A percentile compares a stretch with the other conserved stretches of the same genome.
Evolutionary conservation across 2,888 invertebrate genomes (phyloP).

Genomic region (Synanthedon formicaeformis): DNA sequence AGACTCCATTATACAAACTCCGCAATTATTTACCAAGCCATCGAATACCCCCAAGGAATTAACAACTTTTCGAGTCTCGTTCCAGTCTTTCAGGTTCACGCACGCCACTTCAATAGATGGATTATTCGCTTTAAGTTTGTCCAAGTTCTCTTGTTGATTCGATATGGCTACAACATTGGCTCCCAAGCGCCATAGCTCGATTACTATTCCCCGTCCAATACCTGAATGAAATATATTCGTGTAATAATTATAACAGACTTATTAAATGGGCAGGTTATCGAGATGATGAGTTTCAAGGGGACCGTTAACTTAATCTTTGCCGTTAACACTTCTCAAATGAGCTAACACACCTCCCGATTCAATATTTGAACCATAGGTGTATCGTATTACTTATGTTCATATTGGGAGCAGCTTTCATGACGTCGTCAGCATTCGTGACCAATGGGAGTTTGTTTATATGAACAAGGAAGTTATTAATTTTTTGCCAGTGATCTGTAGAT

Average conservation of each 20-base stretch:
- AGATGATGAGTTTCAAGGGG: background rate
- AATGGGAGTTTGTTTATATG: too few relatives aligned
- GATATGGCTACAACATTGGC: conserved; percentile 82
- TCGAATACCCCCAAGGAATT: conserved; percentile 75
- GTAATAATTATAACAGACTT: background rate
- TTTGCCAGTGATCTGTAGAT: too few relatives aligned
- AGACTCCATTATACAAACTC: conserved; percentile 74
- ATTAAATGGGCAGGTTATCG: background rate
- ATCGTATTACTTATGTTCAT: too few relatives aligned
- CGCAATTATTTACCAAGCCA: conserved; percentile 92
- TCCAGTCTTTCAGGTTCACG: conserved; percentile 83
- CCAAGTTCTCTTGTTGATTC: conserved; percentile 74
- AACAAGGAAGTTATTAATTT: too few relatives aligned
- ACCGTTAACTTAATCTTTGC: too few relatives aligned
- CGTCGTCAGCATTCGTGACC: too few relatives aligned
- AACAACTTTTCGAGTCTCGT: conserved; percentile 68
- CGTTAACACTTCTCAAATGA: background rate
- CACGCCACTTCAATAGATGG: conserved; percentile 72
- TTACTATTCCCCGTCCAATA: conserved; percentile 78
- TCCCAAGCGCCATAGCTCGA: conserved; percentile 74
- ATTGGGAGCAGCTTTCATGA: too few relatives aligned
- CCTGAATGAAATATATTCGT: conserved; percentile 41
- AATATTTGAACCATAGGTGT: too few relatives aligned
- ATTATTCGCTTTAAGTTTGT: conserved; percentile 69
- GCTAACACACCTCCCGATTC: too few relatives aligned